A percentile compares a stretch with the other conserved stretches of the same genome.
phyloP scores from a whole-genome alignment of 2,797 vertebrate species.

The Parauchenoglanis ngamensis region DNA sequence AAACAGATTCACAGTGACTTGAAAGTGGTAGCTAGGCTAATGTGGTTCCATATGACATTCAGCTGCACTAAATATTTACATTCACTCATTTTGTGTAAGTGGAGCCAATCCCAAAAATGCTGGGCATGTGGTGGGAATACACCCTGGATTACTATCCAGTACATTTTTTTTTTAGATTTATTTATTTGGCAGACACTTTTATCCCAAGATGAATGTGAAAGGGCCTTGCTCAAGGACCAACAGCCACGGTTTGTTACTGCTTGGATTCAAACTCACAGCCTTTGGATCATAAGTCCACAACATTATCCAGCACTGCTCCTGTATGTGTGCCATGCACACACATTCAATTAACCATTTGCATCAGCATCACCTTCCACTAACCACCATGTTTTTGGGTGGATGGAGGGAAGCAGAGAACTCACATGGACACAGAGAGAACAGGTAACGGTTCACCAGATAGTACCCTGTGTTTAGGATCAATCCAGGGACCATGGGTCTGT shows the following conservation, averaged over 20 bases:
- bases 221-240: background rate
- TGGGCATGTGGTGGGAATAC: background rate
- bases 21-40: background rate
- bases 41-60: background rate
- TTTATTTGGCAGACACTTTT: background rate
- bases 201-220: background rate
- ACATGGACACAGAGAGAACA: background rate
- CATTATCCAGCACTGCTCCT: background rate
- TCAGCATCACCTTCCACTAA: background rate
- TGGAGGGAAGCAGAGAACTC: background rate
- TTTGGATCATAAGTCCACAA: background rate
- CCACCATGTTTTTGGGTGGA: background rate
- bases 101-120: background rate
- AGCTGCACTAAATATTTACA: background rate
- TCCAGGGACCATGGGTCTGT: background rate
- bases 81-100: background rate
- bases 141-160: background rate
- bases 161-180: background rate
- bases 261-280: background rate
- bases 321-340: background rate
- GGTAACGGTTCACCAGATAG: background rate
- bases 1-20: slow-evolving; percentile 4
- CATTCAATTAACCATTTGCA: background rate
- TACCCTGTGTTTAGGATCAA: background rate
- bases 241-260: background rate